Evolutionary conservation across 2,113 vertebrate genomes (phyloP).

Genomic region (Solea senegalensis): DNA sequence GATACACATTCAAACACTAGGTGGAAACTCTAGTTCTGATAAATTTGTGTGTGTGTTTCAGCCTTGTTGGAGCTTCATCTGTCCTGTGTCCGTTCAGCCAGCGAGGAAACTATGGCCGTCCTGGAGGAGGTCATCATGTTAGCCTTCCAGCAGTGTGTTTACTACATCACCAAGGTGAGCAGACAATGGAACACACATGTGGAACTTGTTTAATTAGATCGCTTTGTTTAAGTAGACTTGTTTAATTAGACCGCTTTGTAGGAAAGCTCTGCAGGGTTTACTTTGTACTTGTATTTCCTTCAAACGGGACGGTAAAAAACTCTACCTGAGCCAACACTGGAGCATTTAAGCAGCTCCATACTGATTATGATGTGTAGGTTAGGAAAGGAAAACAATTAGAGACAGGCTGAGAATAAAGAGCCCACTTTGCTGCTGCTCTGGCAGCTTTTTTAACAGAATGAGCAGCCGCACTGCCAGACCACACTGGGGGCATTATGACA

Average conservation of each 20-base stretch:
- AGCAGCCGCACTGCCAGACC: slow-evolving; percentile 32
- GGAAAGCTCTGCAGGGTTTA: no score
- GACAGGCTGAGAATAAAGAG: slow-evolving; percentile 57
- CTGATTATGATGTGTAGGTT: slow-evolving; percentile 29
- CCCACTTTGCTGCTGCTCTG: slow-evolving; percentile 36
- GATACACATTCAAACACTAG: no score
- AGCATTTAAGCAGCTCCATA: background rate
- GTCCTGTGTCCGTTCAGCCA: slow-evolving; percentile 71
- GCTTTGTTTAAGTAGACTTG: no score
- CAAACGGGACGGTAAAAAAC: slow-evolving; percentile 1
- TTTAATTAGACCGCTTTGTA: no score
- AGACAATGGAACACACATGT: background rate
- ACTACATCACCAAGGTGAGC: slow-evolving; percentile 85
- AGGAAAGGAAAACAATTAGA: slow-evolving; percentile 64
- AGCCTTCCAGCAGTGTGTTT: slow-evolving; percentile 85
- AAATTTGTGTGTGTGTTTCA: slow-evolving; percentile 40
- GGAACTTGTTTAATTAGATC: background rate
- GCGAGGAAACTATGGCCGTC: slow-evolving; percentile 79
- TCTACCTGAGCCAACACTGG: background rate
- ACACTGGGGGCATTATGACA: slow-evolving; percentile 66
- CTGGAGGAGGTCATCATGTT: slow-evolving; percentile 85
- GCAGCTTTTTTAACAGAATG: slow-evolving; percentile 36
- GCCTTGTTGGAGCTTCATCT: slow-evolving; percentile 71
- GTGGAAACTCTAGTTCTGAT: no score
- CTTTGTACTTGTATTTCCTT: background rate